Base-by-base conservation (phyloP, 2,113 vertebrate genomes). In the Passer domesticus region DNA sequence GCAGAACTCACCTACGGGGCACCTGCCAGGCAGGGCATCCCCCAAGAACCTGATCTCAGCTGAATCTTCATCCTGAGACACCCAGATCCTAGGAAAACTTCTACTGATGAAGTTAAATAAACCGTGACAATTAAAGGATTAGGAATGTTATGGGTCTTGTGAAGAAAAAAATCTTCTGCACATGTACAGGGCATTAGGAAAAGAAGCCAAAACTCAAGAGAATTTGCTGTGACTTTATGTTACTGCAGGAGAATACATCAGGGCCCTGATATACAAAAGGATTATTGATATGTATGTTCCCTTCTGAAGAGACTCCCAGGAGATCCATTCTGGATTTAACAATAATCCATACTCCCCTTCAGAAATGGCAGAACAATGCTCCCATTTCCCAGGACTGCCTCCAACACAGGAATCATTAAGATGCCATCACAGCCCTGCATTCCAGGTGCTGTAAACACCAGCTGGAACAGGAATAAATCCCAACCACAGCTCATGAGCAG, bases 331-430 rank as follows among this genome's bases (percentile, higher is more conserved):
- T 39, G 35, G 94, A 96, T 97, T 97, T 95, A 97, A 97, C 87
- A 95, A 97, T 95, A 96, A 98, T 97, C 97, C 95, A 90, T 95
- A 96, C 91, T 95, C 92, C 94, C 92, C 89, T 94, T 91, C 91
- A 74, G 96, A 97, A 98, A 97, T 15, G 11, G 67, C 74, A 95
- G 83, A 83, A 64, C 86, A 47, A 22, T 52, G 35, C 95, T 89
- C 87, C 60, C 89, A 90, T 96, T 89, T 96, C 96, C 97, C 86
- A 85, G 95, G 88, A 69, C 72, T 30, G 22, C 92, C 56, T 23
- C 74, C 50, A 94, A 80, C 12, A 4, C 83, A 75, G 93, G 94
- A 94, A 96, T 97, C 87, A 64, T 80, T 88, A 85, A 91, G 91
- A 82, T 75, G 60, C 86, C 76, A 9, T 84, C 92, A 91, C 83